A percentile compares a stretch with the other conserved stretches of the same genome.
These are phyloP conservation scores for Psophia crepitans DNA, from an alignment of 2,113 vertebrate genomes.

Conservation along the genomic window DNA sequence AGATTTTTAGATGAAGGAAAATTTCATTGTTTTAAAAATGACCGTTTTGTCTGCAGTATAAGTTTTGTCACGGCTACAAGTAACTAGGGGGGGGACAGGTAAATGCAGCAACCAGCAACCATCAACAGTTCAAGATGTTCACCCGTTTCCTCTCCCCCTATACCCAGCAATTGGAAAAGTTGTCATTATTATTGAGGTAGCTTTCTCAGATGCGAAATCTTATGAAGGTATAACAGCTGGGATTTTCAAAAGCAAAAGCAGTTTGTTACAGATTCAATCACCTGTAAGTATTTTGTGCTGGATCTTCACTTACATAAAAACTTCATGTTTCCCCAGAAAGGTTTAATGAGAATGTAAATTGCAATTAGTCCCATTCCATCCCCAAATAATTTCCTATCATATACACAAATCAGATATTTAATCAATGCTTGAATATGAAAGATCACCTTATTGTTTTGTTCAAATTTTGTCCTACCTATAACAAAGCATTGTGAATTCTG, in stretches of 20 bases:
- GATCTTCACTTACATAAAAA: not conserved
- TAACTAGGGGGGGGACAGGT: not conserved
- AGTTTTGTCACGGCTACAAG: not conserved
- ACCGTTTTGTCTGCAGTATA: not conserved
- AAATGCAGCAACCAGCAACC: not conserved
- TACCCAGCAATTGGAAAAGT: not conserved
- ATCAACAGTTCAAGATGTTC: not conserved
- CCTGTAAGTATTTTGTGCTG: not conserved
- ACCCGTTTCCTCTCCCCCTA: not conserved
- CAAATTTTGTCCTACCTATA: not conserved
- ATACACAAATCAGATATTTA: not conserved
- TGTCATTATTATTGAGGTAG: not conserved
- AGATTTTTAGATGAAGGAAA: not conserved
- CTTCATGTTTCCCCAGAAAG: not conserved
- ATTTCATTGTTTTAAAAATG: not conserved
- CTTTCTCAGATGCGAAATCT: not conserved
- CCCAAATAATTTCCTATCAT: not conserved
- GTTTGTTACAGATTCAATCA: not conserved
- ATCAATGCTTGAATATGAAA: not conserved
- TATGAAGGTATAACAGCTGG: not conserved
- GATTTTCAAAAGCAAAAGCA: not conserved
- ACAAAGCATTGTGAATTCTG: not conserved
- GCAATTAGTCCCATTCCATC: not conserved
- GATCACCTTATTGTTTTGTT: not conserved
- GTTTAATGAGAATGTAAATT: not conserved